Evolutionary conservation across 2,797 vertebrate species (phyloP), one percentile per base, ranked within the genome.

Genomic region (Melanotaenia boesemani): DNA sequence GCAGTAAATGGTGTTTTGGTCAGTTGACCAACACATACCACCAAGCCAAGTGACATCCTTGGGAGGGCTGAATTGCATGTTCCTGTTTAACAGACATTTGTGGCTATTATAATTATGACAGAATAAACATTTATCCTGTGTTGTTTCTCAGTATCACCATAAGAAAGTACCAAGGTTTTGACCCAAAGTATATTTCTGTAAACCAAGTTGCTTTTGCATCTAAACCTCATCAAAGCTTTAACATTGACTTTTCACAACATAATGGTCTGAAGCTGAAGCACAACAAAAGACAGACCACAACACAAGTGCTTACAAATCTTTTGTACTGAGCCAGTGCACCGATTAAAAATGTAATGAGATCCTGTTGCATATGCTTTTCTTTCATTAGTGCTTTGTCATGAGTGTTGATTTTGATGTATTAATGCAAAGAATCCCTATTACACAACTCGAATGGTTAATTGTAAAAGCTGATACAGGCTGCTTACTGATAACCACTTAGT

Each of bases 351-450:
- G 73, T 79, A 77, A 85, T 77, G 50, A 32, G 39, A 24, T 52
- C 26, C 41, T 70, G 75, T 70, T 36, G 68, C 67, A 74, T 61
- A 30, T 69, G 63, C 61, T 71, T 20, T 66, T 20, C 64, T 77
- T 57, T 64, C 26, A 67, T 30, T 41, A 41, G n/a, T 76, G 8
- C 16, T 72, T 78, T 82, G 85, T 83, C 79, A 74, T 32, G 50
- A 59, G 16, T 63, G 86, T 83, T 71, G 80, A 90, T 88, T 78
- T 69, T 48, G 50, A 80, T 20, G 44, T 64, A 50, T 75, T 70
- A 63, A 86, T 67, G 50, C 74, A 76, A 80, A 81, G 46, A 52
- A 61, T 68, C 28, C 10, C 20, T 28, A 39, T 74, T 28, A 75
- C 55, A 76, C 63, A 69, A 58, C 46, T 65, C 65, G 16, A 52